Evolutionary conservation across 2,113 vertebrate genomes (phyloP).

Genomic region (Bettongia penicillata): DNA sequence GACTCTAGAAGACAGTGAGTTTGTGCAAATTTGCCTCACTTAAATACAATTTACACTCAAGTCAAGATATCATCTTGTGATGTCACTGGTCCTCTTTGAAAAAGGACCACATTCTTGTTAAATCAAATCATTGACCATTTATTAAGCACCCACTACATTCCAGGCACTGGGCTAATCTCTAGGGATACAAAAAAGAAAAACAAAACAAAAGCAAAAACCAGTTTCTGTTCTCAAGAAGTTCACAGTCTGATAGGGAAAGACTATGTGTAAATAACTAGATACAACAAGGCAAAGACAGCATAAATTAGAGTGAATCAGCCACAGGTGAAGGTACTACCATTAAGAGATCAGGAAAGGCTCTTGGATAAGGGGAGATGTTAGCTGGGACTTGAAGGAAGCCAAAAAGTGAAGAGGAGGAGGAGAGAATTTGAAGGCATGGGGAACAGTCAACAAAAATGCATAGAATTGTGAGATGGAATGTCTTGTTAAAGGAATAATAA

Average conservation of each 20-base stretch:
- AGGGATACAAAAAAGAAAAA: neutral
- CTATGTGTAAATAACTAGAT: neutral
- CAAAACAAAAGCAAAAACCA: neutral
- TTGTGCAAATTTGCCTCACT: too few relatives aligned
- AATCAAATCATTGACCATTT: neutral
- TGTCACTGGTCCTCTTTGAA: too few relatives aligned
- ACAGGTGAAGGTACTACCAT: neutral
- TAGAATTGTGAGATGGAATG: neutral
- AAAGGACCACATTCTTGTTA: too few relatives aligned
- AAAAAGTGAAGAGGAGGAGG: neutral
- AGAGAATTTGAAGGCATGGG: neutral
- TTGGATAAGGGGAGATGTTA: neutral
- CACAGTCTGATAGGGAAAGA: neutral
- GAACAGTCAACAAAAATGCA: neutral
- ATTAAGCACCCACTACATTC: too few relatives aligned
- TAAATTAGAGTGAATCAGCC: neutral
- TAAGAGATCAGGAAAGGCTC: neutral
- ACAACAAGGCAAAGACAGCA: neutral
- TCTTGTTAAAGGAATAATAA: neutral
- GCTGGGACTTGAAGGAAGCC: neutral
- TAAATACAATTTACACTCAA: too few relatives aligned
- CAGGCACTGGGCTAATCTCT: neutral
- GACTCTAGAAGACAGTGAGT: too few relatives aligned
- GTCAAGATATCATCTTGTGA: too few relatives aligned
- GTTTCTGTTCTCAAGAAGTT: neutral